Evolutionary conservation across 2,113 vertebrate species (phyloP), one percentile per base, ranked within the genome.

Genomic region (Columba livia): DNA sequence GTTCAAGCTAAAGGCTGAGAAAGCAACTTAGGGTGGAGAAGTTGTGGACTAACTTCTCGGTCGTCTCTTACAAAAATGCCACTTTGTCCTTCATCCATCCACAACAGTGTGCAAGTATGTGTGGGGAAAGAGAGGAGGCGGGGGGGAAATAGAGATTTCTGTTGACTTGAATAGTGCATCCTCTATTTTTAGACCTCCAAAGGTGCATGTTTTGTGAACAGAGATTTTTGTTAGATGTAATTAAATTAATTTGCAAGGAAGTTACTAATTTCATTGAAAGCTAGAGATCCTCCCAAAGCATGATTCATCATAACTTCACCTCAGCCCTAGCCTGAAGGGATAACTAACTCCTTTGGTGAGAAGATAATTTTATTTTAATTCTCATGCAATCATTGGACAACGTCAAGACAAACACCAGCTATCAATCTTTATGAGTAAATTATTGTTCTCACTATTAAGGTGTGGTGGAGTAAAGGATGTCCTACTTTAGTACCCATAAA

Each of bases 291-390:
- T 97, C 78, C 87, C 93, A 95, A 28, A 61, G 61, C 2, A 18
- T 97, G 95, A 97, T 95, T 98, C 96, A 95, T 95, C 92, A 67
- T 82, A 97, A 94, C 88, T 96, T 84, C 73, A 75, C 72, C 96
- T 97, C 94, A 96, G 92, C 97, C 79, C 92, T 97, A 96, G 97
- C 98, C 97, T 0, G 61, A 62, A 95, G 97, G 96, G 90, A 77
- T 97, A 84, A 93, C 96, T 97, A 96, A 96, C 79, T 97, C 84
- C 79, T 96, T 95, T 94, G 97, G 95, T 98, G 97, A 98, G 98
- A 98, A 98, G 97, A 97, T 98, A 98, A 98, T 98, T 98, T 98
- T 97, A 98, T 97, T 98, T 97, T 98, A 98, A 98, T 98, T 98
- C 98, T 98, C 97, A 98, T 97, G 97, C 96, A 97, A 90, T 97